phyloP scores from a whole-genome alignment of 2,888 invertebrate species.

The Busseola fusca region DNA sequence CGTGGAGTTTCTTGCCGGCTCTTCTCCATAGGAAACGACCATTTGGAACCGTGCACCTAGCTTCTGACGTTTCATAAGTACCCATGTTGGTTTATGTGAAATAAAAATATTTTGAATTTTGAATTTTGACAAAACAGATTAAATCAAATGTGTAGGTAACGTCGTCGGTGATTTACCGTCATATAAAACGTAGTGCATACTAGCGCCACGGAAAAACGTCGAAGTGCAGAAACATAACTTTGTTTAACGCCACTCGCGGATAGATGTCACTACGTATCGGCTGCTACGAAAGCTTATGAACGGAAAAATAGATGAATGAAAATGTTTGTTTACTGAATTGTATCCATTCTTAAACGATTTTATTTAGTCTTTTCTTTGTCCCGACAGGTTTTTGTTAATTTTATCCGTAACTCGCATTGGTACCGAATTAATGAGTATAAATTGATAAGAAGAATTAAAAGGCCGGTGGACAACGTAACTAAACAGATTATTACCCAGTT shows the following conservation, averaged over 20 bases:
- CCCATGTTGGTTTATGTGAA: too few species aligned
- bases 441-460: background rate
- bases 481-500: background rate
- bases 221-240: slow-evolving; percentile 30
- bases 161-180: background rate
- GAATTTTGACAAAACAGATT: too few species aligned
- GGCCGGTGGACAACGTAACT: background rate
- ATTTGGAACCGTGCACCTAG: too few species aligned
- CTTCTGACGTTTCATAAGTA: too few species aligned
- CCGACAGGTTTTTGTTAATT: background rate
- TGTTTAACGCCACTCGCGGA: slow-evolving; percentile 24
- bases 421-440: background rate
- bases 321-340: background rate
- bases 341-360: slow-evolving; percentile 6
- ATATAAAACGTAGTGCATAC: background rate
- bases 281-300: background rate
- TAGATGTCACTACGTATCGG: slow-evolving; percentile 43
- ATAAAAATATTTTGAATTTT: too few species aligned
- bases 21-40: too few species aligned
- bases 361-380: slow-evolving; percentile 1
- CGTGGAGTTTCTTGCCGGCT: too few species aligned
- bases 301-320: slow-evolving; percentile 3
- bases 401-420: background rate
- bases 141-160: background rate
- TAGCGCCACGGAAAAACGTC: slow-evolving; percentile 43